Base-by-base conservation (phyloP, 2,888 invertebrate genomes). In the Dryomyza anilis region DNA sequence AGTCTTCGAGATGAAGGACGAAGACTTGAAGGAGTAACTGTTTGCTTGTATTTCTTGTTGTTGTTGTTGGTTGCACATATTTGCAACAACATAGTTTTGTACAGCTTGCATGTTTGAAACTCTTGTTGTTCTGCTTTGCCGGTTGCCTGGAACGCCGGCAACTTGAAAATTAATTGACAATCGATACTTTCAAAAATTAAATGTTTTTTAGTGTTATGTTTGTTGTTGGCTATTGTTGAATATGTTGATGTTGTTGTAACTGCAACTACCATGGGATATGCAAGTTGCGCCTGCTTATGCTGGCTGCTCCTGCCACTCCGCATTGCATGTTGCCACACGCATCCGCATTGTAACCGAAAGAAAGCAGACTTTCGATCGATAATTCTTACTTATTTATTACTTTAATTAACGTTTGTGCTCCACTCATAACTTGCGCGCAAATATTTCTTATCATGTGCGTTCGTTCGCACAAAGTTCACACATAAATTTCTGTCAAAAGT, bases 141-240 rank as follows among this genome's bases (percentile, higher is more conserved):
- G 25, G n/a, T 21, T 57, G 59, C 33, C 33, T 48, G 59, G 33
- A 25, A 48, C 48, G 33, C 59, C 46, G 33, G 59, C 30, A 59
- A 59, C 59, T 48, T 33, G 59, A 59, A 59, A 59, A 59, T 59
- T 59, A 59, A 59, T 59, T 59, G 59, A 59, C 59, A 59, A 59
- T 59, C 59, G 59, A 59, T 59, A 59, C 59, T 59, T 48, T 33
- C n/a, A 48, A 59, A 59, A 33, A 48, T 48, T 29, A 21, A 23
- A 30, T n/a, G n/a, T n/a, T n/a, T n/a, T n/a, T n/a, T n/a, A n/a
- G n/a, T n/a, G n/a, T n/a, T n/a, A n/a, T n/a, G n/a, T n/a, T n/a
- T n/a, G n/a, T n/a, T n/a, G n/a, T n/a, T n/a, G n/a, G n/a, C n/a
- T n/a, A n/a, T n/a, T n/a, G n/a, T n/a, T n/a, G n/a, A n/a, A n/a